Conservation (phyloP, 2,888 invertebrate genomes). For the Platycheirus albimanus region DNA sequence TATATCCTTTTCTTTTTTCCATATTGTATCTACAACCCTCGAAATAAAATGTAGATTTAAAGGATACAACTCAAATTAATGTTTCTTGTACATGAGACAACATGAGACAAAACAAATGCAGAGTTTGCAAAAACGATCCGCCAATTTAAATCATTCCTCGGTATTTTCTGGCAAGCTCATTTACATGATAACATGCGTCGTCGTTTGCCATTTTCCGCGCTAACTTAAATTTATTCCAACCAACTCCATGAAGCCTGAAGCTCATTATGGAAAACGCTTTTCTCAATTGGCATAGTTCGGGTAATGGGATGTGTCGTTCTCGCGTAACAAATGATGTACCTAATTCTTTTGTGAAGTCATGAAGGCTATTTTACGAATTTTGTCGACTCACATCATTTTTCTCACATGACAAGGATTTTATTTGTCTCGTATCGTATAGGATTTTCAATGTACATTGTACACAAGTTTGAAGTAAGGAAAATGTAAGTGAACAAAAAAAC, state of each 20-base stretch:
- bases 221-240: conserved; percentile 36
- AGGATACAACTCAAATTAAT: conserved; percentile 37
- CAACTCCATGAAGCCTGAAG: conserved; percentile 32
- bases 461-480: conserved; percentile 8
- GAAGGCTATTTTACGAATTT: conserved; percentile 30
- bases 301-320: conserved; percentile 34
- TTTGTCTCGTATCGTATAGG: conserved; percentile 18
- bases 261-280: conserved; percentile 25
- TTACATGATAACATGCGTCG: conserved; percentile 31
- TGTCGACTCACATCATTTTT: conserved; percentile 20
- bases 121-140: conserved; percentile 13
- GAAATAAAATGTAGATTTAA: conserved; percentile 3
- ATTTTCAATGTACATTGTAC: background rate
- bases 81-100: conserved; percentile 7
- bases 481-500: background rate
- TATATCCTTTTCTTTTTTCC: too few relatives aligned
- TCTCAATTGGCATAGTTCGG: conserved; percentile 38
- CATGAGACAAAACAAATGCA: conserved; percentile 18
- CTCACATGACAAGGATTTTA: conserved; percentile 9
- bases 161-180: conserved; percentile 1
- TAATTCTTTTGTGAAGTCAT: conserved; percentile 34
- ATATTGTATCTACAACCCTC: background rate
- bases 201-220: conserved; percentile 25
- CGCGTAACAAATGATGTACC: conserved; percentile 39
- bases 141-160: conserved; percentile 1